A percentile compares a stretch with the other conserved stretches of the same genome.
These are phyloP conservation scores for Numida meleagris DNA, from an alignment of 2,113 vertebrate genomes.

Conservation along the genomic window DNA sequence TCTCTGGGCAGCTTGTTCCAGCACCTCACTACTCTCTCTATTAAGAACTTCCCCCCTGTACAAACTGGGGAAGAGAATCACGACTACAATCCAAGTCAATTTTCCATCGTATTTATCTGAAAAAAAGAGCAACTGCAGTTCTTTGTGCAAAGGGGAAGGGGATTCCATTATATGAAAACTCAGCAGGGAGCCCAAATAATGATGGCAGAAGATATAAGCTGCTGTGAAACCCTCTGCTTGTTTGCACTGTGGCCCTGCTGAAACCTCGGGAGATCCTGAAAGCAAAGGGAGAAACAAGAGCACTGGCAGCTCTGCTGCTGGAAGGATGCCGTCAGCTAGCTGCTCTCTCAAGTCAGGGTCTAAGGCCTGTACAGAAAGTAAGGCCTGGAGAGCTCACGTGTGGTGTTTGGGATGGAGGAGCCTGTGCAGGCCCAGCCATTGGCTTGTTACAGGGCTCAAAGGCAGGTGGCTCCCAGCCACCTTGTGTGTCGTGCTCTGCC, in stretches of 20 bases:
- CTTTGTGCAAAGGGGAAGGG: not conserved
- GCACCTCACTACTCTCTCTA: no score
- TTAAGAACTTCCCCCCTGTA: no score
- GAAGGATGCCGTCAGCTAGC: not conserved
- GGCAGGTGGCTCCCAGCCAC: not conserved
- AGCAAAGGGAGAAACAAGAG: not conserved
- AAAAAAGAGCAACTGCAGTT: not conserved
- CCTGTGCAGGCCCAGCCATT: not conserved
- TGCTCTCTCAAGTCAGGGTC: not conserved
- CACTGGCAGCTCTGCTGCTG: not conserved
- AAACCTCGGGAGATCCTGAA: not conserved
- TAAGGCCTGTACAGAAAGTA: not conserved
- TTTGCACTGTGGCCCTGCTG: not conserved
- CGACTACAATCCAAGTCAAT: not conserved
- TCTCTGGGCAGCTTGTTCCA: no score
- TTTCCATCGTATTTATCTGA: not conserved
- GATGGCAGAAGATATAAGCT: not conserved
- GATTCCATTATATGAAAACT: not conserved
- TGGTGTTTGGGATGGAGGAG: not conserved
- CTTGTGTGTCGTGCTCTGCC: not conserved
- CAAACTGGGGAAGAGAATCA: not conserved
- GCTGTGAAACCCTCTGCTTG: not conserved
- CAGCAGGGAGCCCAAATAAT: not conserved
- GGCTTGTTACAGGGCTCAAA: fast-evolving
- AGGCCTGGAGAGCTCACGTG: not conserved